These are phyloP conservation scores for Amphipoea lucens DNA, from an alignment of 2,888 invertebrate genomes.

Conservation along the genomic window DNA sequence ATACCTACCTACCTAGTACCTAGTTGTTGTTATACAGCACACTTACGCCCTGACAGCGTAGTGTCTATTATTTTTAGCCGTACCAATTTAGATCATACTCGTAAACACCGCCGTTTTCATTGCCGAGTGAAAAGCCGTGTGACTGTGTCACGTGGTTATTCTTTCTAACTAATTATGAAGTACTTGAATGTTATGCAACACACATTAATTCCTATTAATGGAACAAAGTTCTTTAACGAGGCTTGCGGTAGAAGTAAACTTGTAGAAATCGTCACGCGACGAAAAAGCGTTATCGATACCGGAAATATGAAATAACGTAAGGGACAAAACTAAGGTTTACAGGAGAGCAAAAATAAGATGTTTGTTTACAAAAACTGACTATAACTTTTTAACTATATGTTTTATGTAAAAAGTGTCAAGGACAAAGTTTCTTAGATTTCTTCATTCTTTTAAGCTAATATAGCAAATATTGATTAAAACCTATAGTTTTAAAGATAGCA, in stretches of 20 bases:
- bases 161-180: neutral
- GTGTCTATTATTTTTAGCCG: conserved; percentile 52
- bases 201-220: neutral
- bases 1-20: neutral
- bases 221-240: neutral
- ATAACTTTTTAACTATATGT: no score
- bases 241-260: neutral
- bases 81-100: conserved; percentile 45
- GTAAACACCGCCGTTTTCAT: conserved; percentile 52
- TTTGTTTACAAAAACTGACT: no score
- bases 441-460: no score
- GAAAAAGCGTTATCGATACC: no score
- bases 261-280: neutral
- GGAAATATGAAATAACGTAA: no score
- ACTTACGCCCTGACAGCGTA: conserved; percentile 15
- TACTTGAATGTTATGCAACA: conserved; percentile 5
- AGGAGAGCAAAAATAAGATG: no score
- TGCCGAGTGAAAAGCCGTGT: conserved; percentile 29
- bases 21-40: neutral
- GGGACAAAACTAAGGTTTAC: no score
- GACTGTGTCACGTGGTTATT: conserved; percentile 27
- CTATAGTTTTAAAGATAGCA: no score
- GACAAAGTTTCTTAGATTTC: no score
- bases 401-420: no score
- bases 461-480: no score